Base-by-base conservation (phyloP, 2,797 vertebrate species). In the Gadopsis bispinosus region DNA sequence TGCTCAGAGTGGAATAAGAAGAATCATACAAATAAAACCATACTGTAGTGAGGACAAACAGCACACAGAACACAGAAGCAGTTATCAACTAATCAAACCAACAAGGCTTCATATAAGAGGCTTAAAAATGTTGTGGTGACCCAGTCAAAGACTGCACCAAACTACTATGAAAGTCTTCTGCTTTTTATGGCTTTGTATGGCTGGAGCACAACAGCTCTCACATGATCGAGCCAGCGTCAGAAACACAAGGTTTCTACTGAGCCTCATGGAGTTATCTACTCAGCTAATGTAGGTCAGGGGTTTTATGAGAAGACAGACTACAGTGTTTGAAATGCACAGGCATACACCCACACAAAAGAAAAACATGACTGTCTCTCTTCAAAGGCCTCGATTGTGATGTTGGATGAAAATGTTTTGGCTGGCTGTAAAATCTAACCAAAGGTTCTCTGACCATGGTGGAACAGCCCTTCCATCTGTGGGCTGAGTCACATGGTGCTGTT, bases 241-340 rank as follows among this genome's bases (percentile, higher is more conserved):
- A 66, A 20, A n/a, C 73, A 77, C 48, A 4, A 59, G 39, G 72
- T 74, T 77, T 83, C 72, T 63, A 37, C 58, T 39, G 47, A 75
- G 69, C 58, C 68, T 17, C 9, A 63, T 31, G 0, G 8, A 72
- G 63, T 70, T 41, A 83, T 79, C 39, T 65, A 22, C 53, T 35
- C 53, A 5, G 37, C 61, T 53, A 37, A 89, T 86, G 77, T 88
- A 71, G 86, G 86, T 91, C 85, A 84, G 48, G 54, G 55, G 16
- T 19, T 65, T 84, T 54, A 79, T 4, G 3, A 76, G 69, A 76
- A 79, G 60, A 81, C 67, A 81, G 81, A 59, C 29, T 5, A 10
- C 51, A 77, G 62, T 87, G 77, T 72, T 9, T 69, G 35, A 67
- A 56, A 80, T 22, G 58, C 43, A 70, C 5, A 35, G n/a, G 22